phyloP scores from a whole-genome alignment of 2,113 vertebrate genomes.

The Chauna torquata region DNA sequence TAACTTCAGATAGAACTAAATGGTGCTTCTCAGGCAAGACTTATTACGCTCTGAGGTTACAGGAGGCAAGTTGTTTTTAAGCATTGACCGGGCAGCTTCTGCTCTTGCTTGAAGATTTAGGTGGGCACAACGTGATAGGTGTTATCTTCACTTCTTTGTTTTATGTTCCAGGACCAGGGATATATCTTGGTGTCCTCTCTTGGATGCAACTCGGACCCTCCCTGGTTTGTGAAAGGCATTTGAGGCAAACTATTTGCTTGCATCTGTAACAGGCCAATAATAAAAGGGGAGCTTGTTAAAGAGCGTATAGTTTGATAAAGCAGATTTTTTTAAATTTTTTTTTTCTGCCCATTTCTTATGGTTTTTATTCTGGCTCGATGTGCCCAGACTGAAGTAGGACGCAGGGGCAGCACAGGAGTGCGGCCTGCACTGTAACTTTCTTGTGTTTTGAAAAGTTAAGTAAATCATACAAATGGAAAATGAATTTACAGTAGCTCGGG shows the following conservation, averaged over 20 bases:
- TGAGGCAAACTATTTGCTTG: not conserved
- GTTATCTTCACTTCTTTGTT: not conserved
- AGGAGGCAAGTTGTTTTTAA: not conserved
- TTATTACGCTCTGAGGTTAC: not conserved
- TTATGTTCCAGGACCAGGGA: not conserved
- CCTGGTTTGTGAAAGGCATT: not conserved
- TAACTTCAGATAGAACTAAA: not conserved
- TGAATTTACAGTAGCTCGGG: not conserved
- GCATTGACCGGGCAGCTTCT: not conserved
- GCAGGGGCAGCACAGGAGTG: not conserved
- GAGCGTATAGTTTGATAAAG: not conserved
- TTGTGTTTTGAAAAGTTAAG: not conserved
- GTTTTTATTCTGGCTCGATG: not conserved
- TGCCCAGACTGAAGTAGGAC: not conserved
- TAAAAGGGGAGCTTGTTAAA: not conserved
- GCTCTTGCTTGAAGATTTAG: not conserved
- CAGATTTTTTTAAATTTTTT: no score
- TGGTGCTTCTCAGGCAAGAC: not conserved
- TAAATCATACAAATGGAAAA: not conserved
- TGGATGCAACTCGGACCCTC: not conserved
- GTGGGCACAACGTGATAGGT: not conserved
- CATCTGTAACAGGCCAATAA: not conserved
- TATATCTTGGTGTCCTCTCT: not conserved
- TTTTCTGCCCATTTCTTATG: not conserved
- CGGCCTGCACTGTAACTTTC: not conserved